phyloP scores from a whole-genome alignment of 1,140 invertebrate genomes.

The Cyphomyrmex costatus region DNA sequence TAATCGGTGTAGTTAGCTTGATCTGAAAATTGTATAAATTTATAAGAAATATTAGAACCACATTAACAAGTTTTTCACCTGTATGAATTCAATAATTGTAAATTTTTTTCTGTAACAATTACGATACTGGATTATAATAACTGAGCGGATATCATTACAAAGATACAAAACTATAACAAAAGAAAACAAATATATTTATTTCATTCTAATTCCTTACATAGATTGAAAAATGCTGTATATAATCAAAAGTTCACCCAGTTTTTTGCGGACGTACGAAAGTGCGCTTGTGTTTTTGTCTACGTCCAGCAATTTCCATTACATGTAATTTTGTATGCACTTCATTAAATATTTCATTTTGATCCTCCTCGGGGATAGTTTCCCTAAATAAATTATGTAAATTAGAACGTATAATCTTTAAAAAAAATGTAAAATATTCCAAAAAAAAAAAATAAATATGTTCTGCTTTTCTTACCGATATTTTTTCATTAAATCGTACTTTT shows the following conservation, averaged over 20 bases:
- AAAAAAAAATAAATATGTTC: background rate
- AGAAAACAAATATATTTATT: conserved; percentile 54
- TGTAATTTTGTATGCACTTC: conserved; percentile 93
- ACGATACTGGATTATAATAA: background rate
- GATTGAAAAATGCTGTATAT: conserved; percentile 39
- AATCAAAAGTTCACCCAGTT: conserved; percentile 84
- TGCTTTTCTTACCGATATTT: conserved; percentile 91
- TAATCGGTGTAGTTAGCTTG: too few relatives aligned
- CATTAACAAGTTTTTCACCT: too few relatives aligned
- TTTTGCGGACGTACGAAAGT: conserved; percentile 90
- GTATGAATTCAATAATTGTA: background rate
- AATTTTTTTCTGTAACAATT: conserved; percentile 11
- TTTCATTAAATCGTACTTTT: conserved; percentile 98
- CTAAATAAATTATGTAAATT: conserved; percentile 85
- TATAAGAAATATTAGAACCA: too few relatives aligned
- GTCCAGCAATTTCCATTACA: conserved; percentile 89
- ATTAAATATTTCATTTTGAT: conserved; percentile 94
- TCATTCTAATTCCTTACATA: conserved; percentile 10
- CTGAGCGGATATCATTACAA: background rate
- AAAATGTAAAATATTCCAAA: conserved; percentile 26
- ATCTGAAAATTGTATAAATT: too few relatives aligned
- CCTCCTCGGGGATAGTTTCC: conserved; percentile 94
- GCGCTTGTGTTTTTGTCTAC: conserved; percentile 90
- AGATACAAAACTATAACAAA: conserved; percentile 15
- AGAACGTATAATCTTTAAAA: conserved; percentile 32